Conservation (phyloP, 2,113 vertebrate genomes). For the Pterocles gutturalis region DNA sequence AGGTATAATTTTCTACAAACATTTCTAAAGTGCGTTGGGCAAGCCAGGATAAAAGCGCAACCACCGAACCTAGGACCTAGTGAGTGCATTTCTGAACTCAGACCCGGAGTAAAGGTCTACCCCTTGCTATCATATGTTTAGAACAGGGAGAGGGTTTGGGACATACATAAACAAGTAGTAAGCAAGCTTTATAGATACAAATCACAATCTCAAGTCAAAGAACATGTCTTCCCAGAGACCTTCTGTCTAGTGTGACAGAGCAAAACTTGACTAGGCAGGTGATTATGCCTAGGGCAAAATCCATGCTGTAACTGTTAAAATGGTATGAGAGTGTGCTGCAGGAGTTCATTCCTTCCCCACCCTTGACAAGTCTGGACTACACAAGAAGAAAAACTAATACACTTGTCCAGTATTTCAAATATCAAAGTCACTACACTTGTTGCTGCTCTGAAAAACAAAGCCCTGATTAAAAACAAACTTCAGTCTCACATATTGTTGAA, state of each 20-base stretch:
- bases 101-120: background rate
- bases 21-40: background rate
- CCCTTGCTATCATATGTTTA: background rate
- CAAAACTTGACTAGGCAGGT: background rate
- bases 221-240: background rate
- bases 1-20: background rate
- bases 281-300: background rate
- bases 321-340: background rate
- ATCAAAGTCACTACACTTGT: background rate
- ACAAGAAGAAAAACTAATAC: background rate
- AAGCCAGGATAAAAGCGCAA: background rate
- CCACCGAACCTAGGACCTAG: background rate
- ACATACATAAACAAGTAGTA: background rate
- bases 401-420: background rate
- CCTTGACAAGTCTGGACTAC: background rate
- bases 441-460: background rate
- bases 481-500: background rate
- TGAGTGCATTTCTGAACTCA: background rate
- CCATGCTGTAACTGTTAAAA: background rate
- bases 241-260: background rate
- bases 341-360: background rate
- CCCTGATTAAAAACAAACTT: background rate
- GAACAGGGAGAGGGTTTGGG: background rate
- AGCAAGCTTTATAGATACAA: background rate
- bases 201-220: background rate